Base-by-base conservation (phyloP, 2,888 invertebrate species). In the Hecatera dysodea region DNA sequence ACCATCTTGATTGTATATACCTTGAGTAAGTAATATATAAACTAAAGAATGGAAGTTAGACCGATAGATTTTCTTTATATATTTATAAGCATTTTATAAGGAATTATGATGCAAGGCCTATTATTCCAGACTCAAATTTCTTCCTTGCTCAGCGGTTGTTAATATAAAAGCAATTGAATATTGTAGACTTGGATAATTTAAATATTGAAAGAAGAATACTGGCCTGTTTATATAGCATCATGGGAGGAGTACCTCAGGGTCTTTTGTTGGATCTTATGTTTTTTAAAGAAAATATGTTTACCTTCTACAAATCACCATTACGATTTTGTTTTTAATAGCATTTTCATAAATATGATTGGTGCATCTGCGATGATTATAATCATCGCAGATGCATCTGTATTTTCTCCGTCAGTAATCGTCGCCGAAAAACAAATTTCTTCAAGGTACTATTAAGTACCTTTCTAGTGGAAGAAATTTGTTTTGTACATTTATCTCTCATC, bases 31-130 rank as follows among this genome's bases (percentile, higher is more conserved):
- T 33, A 42, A 50, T 33, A 36, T 15, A 42, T 52, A 44, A 50
- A 24, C 15, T n/a, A 24, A 11, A 7, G 9, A 29, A 24, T 19
- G 39, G 12, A 39, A 42, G 9, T 12, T 8, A 27, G 15, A 24
- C 19, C 12, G 3, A 22, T 9, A 46, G 1, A 39, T 46, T 29
- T 29, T 19, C 22, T 12, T 44, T 36, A 27, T 29, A 74, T 1
- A 55, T 48, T 72, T 44, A 42, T 12, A 24, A n/a, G n/a, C 29
- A 57, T 66, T 67, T 57, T 22, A 57, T 39, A 39, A n/a, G 17
- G 36, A 57, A 19, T 29, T n/a, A n/a, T 52, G 36, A 44, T 24
- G 24, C 19, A 65, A 27, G 9, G 17, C 19, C 19, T 22, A 44
- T 19, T 29, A 52, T 44, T 71, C 11, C 8, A 12, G 17, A 74